Evolutionary conservation across 2,797 vertebrate genomes (phyloP).

Genomic region (Varecia variegata): DNA sequence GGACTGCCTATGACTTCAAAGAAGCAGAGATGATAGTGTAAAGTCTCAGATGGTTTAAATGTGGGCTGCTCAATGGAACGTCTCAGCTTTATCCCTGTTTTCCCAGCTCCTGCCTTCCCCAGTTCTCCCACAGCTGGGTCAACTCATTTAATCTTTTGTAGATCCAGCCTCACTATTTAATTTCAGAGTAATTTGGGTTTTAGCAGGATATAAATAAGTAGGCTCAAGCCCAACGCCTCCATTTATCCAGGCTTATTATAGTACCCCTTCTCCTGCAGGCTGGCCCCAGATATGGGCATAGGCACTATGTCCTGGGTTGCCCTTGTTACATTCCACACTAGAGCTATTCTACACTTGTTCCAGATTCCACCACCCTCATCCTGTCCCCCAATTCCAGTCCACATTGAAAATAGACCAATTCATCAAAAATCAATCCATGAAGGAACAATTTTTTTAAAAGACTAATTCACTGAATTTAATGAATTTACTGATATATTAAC

Average conservation of each 20-base stretch:
- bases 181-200: conserved; percentile 41
- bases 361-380: not conserved
- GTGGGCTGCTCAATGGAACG: not conserved
- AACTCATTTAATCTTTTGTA: conserved; percentile 10
- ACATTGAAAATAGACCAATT: not conserved
- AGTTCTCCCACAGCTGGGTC: conserved; percentile 17
- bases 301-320: not conserved
- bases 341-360: not conserved
- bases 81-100: not conserved
- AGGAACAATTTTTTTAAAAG: not conserved
- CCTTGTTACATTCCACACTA: not conserved
- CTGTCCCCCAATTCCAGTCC: not conserved
- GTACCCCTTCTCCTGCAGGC: not conserved
- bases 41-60: not conserved
- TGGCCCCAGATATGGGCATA: not conserved
- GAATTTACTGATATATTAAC: not conserved
- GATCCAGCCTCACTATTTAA: conserved; percentile 10
- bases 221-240: not conserved
- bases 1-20: not conserved
- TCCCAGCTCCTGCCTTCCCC: not conserved
- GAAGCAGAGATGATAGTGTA: not conserved
- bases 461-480: conserved; percentile 18
- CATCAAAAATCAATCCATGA: not conserved
- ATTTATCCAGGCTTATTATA: conserved; percentile 13
- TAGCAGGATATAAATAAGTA: conserved; percentile 38